Evolutionary conservation across 2,113 vertebrate genomes (phyloP).

Genomic region (Capreolus pygargus): DNA sequence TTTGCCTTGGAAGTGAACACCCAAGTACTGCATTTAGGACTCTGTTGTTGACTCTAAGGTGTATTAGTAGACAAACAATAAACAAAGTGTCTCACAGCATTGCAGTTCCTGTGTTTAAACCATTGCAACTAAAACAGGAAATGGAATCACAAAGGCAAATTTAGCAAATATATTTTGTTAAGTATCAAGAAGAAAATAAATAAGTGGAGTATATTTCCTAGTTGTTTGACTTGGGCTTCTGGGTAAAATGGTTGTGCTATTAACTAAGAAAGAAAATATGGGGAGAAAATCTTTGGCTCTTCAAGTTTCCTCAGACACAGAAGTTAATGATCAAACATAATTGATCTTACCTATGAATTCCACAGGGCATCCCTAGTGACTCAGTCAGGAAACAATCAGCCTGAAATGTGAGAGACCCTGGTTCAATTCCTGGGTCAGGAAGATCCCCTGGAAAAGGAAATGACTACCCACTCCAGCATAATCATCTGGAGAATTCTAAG

Average conservation of each 20-base stretch:
- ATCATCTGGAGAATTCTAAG: not conserved
- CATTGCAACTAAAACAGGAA: not conserved
- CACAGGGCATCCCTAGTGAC: not conserved
- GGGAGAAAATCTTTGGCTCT: not conserved
- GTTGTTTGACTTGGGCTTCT: not conserved
- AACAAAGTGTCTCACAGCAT: not conserved
- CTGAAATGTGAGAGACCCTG: not conserved
- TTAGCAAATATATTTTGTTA: not conserved
- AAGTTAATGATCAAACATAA: not conserved
- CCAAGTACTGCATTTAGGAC: not conserved
- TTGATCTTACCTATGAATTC: not conserved
- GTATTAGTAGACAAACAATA: not conserved
- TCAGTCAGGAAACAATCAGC: not conserved
- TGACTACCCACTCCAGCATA: not conserved
- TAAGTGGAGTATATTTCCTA: not conserved
- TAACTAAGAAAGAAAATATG: not conserved
- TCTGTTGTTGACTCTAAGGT: not conserved
- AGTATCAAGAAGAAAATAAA: not conserved
- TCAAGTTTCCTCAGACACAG: not conserved
- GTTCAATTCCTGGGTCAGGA: not conserved
- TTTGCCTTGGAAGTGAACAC: not conserved
- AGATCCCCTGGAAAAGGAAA: not conserved
- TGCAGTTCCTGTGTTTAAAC: not conserved
- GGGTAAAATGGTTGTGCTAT: fast-evolving
- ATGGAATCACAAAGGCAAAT: not conserved